A percentile compares a stretch with the other conserved stretches of the same genome.
Conservation (phyloP, 2,888 invertebrate species). For the Parnassius orleans region DNA sequence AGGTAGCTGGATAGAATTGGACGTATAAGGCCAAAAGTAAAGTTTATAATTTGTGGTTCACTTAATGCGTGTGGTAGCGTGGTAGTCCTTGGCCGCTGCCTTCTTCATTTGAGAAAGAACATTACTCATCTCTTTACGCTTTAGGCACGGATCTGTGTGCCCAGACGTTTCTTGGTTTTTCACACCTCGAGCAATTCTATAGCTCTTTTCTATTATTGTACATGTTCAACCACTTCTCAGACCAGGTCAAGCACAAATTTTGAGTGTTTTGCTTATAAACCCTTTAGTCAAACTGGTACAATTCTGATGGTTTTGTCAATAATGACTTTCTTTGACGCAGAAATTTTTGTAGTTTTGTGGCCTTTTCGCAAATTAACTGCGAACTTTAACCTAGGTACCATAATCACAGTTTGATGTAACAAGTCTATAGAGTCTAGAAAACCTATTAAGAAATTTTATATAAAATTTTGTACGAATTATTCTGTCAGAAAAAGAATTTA, state of each 20-base stretch:
- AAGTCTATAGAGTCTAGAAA: slow-evolving; percentile 53
- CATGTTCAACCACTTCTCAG: slow-evolving; percentile 98
- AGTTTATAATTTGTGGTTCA: slow-evolving; percentile 52
- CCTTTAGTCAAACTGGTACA: slow-evolving; percentile 93
- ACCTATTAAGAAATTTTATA: too few species aligned
- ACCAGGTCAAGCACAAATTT: slow-evolving; percentile 98
- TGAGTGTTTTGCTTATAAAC: slow-evolving; percentile 94
- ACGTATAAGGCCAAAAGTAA: too few species aligned
- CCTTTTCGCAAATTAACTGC: slow-evolving; percentile 97
- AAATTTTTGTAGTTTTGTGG: slow-evolving; percentile 95
- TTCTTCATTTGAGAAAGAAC: slow-evolving; percentile 98
- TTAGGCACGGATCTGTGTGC: slow-evolving; percentile 99
- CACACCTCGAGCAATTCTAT: slow-evolving; percentile 96
- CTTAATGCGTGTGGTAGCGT: slow-evolving; percentile 62
- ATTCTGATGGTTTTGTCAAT: slow-evolving; percentile 88
- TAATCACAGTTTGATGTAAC: slow-evolving; percentile 70
- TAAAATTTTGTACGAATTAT: too few species aligned
- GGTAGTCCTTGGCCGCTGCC: slow-evolving; percentile 88
- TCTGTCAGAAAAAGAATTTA: too few species aligned
- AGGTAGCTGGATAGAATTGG: too few species aligned
- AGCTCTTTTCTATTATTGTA: slow-evolving; percentile 98
- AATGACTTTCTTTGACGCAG: slow-evolving; percentile 87
- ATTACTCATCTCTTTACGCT: slow-evolving; percentile 98
- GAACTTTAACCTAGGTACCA: slow-evolving; percentile 85
- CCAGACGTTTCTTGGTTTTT: slow-evolving; percentile 90